These are phyloP conservation scores for Cossypha polioptera DNA, from an alignment of 2,797 vertebrate species.

Conservation along the genomic window DNA sequence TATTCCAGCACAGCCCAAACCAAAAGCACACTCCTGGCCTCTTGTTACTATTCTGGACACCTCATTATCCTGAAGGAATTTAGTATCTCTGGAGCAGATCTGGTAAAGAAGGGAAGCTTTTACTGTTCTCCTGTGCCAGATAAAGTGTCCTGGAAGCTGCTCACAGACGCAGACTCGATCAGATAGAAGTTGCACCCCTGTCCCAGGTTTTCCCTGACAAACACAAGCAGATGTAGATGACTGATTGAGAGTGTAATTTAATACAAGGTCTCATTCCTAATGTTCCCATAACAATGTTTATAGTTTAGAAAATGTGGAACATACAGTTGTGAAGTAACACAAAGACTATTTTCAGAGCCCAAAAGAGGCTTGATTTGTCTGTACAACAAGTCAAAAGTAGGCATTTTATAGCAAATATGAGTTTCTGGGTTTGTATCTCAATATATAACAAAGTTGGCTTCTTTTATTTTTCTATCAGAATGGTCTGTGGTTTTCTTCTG, in stretches of 20 bases:
- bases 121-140: conserved; percentile 44
- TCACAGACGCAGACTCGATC: not conserved
- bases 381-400: not conserved
- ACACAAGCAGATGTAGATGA: conserved; percentile 7
- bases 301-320: not conserved
- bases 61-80: conserved; percentile 62
- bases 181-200: not conserved
- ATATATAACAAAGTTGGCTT: not conserved
- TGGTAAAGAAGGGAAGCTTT: conserved; percentile 26
- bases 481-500: not conserved
- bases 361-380: not conserved
- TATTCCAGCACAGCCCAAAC: not conserved
- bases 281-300: not conserved
- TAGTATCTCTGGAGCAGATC: conserved; percentile 38
- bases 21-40: not conserved
- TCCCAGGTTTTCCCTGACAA: not conserved
- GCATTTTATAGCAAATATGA: not conserved
- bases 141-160: conserved; percentile 28
- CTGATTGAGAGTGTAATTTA: not conserved
- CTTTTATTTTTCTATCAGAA: not conserved
- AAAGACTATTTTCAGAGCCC: too few species aligned
- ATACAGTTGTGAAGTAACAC: not conserved
- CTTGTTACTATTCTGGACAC: conserved; percentile 52
- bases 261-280: not conserved
- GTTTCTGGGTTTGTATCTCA: not conserved